Evolutionary conservation across 2,113 vertebrate species (phyloP).

Genomic region (Cyphomyrus discorhynchus): DNA sequence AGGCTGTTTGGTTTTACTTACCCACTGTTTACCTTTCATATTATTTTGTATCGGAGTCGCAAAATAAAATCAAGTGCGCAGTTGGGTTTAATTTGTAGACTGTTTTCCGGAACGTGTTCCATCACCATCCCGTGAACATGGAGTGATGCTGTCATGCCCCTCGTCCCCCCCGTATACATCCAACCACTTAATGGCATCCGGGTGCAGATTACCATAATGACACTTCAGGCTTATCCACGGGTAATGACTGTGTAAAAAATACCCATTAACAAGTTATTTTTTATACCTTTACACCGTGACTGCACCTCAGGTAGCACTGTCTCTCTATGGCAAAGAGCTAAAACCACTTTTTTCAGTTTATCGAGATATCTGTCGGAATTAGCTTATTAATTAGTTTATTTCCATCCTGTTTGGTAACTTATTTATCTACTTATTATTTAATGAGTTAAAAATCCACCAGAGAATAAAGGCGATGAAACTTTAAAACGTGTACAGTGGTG

Average conservation of each 20-base stretch:
- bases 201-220: not conserved
- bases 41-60: not conserved
- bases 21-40: not conserved
- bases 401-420: slow-evolving; percentile 38
- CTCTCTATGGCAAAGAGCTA: not conserved
- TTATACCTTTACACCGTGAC: not conserved
- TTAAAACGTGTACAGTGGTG: slow-evolving; percentile 56
- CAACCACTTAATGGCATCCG: not conserved
- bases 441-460: slow-evolving; percentile 57
- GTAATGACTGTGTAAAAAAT: not conserved
- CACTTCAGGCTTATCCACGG: not conserved
- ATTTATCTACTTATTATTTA: slow-evolving; percentile 60
- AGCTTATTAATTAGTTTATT: slow-evolving; percentile 25
- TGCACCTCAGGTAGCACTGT: not conserved
- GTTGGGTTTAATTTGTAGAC: not conserved
- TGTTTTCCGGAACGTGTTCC: not conserved
- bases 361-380: slow-evolving; percentile 35
- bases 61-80: not conserved
- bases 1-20: not conserved
- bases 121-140: not conserved
- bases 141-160: not conserved
- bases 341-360: slow-evolving; percentile 14
- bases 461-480: slow-evolving; percentile 51
- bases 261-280: not conserved
- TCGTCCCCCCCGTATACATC: not conserved